Evolutionary conservation across 2,888 invertebrate species (phyloP), one percentile per base, ranked within the genome.

Genomic region (Euclidia mi): DNA sequence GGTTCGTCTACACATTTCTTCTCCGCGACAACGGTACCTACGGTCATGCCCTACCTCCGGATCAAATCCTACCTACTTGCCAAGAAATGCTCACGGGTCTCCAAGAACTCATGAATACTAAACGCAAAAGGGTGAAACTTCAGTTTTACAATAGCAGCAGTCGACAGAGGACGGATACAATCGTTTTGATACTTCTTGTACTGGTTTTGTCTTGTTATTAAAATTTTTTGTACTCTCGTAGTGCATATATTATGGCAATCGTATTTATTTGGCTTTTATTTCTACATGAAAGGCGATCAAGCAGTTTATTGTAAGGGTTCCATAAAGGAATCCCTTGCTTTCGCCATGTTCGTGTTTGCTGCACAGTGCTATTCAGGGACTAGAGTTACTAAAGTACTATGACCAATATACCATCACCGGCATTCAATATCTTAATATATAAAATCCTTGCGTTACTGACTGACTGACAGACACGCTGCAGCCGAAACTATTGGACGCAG

Each of bases 1-100:
- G 92, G 34, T 89, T 87, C 45, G 91, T 89, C 0, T 81, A 84
- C 63, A 83, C 88, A 0, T 81, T 92, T 11, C 67, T 84, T 0
- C 86, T 97, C 0, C 92, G 96, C 0, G 98, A 98, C 78, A 95
- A 88, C 1, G 97, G 97, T 0, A 78, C 85, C 0, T 95, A 95
- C 76, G 97, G 97, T 0, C 96, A 97, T 78, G 82, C 97, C 0
- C 88, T 98, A 0, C 97, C 97, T 0, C 82, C 96, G 0, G 83
- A 91, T 0, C 95, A 96, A 75, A 97, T 98, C 53, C 74, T 95
- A 3, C 95, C 96, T 9, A 95, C 95, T 4, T 95, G 95, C 44
- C 77, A 94, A 37, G 97, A 97, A 80, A 91, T 95, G 0, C 70
- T 96, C 55, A 88, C 89, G 12, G 96, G 96, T 0, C 71, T 96